Evolutionary conservation across 2,888 invertebrate species (phyloP), one percentile per base, ranked within the genome.

Genomic region (Philereme transversata): DNA sequence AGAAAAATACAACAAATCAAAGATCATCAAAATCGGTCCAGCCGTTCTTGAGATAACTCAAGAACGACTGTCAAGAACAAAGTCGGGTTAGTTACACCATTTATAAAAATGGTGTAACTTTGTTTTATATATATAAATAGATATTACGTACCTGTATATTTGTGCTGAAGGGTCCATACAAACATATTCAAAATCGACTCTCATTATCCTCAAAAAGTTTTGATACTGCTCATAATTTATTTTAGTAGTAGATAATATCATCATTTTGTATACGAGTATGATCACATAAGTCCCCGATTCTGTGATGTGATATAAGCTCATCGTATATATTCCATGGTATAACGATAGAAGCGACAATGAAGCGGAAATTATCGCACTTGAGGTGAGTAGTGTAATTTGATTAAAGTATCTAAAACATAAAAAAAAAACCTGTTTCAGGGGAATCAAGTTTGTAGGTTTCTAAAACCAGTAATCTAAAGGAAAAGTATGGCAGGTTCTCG

Each of bases 171-270:
- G 38, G 9, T 38, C 40, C 22, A 22, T 76, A 55, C 81, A 81
- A 48, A 83, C 75, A 57, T 80, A 84, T 41, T 72, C 50, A 65
- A 85, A 87, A 72, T 87, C 86, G 10, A 73, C 73, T 61, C 74
- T 72, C 62, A 86, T 70, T 5, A 71, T 68, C 50, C 61, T 57
- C 38, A 84, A 59, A 0, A 87, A 74, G 22, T 71, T 72, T 11
- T 78, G 69, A 51, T 76, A 87, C 34, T 83, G 70, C 0, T 62
- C 57, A 34, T 77, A 56, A 67, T 86, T 78, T 0, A 55, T 51
- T 50, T 73, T 77, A 3, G 82, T 78, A 35, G 78, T 76, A 2
- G 61, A 67, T 9, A 82, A 49, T 55, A 82, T 82, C 33, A 84
- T 44, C 8, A 85, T 44, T 54, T 78, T 71, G 60, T 87, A 87